Percentiles rank a stretch among this genome's conserved stretches.
Evolutionary conservation across 2,113 vertebrate species (phyloP).

Genomic region (Malaclemys terrapin): DNA sequence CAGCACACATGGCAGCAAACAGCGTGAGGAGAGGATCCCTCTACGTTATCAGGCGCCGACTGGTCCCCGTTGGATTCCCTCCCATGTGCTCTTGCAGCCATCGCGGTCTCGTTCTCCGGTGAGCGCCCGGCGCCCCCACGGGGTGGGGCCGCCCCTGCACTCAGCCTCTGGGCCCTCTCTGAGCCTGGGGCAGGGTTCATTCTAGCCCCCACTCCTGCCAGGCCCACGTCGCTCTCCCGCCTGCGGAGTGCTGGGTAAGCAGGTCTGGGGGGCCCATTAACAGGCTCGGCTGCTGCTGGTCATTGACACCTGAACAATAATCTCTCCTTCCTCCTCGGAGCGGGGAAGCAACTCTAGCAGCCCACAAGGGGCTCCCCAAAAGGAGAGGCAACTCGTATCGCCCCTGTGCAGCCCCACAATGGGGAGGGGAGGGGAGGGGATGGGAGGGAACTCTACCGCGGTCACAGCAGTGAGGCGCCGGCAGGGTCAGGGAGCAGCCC

Average conservation of each 20-base stretch:
- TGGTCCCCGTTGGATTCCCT: not conserved
- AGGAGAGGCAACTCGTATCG: not conserved
- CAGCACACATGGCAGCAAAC: not conserved
- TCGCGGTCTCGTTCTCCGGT: not conserved
- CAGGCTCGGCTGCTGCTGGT: not conserved
- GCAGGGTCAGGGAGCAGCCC: no score
- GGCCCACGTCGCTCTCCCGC: not conserved
- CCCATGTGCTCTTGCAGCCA: not conserved
- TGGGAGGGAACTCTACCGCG: fast-evolving
- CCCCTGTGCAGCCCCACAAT: not conserved
- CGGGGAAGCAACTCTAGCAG: not conserved
- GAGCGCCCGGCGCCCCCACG: not conserved
- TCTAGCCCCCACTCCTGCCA: fast-evolving
- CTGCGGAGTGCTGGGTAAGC: not conserved
- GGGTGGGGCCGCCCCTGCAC: not conserved
- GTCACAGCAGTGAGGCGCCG: no score
- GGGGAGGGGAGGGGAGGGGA: fast-evolving
- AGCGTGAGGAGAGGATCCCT: not conserved
- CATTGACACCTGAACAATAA: not conserved
- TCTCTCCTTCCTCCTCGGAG: not conserved
- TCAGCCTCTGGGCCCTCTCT: not conserved
- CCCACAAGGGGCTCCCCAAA: fast-evolving
- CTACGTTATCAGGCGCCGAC: not conserved
- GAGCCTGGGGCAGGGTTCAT: fast-evolving
- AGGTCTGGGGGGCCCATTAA: not conserved